Base-by-base conservation (phyloP, 2,797 vertebrate genomes). In the Acanthurus leucopareius region DNA sequence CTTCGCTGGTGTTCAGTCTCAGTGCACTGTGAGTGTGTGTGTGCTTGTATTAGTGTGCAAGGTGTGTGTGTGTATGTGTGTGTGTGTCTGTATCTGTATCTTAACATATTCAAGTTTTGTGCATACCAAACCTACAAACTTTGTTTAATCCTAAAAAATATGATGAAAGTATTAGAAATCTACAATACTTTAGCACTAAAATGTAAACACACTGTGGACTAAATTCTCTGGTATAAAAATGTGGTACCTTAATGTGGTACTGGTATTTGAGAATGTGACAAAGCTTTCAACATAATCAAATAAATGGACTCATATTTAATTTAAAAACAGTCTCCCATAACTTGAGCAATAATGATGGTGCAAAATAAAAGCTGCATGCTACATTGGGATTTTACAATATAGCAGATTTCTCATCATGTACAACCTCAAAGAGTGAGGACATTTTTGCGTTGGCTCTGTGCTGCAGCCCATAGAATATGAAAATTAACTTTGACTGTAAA, bases 1-100 rank as follows among this genome's bases (percentile, higher is more conserved):
- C 59, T 40, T 83, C 53, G 52, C 62, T 83, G 53, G 10, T n/a
- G 47, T 56, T 80, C 35, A 19, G 38, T 71, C 56, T 80, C 20
- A 25, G 5, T 45, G 54, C 52, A 10, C 28, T 47, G 57, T 1
- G 17, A 45, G 35, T 51, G 13, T 14, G 54, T 16, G 17, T 47
- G 53, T 42, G 48, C 10, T 19, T 20, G 3, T 3, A 2, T 22
- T 14, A 10, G 44, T 47, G 15, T 17, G 5, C 1, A 40, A 32
- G 40, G 20, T 10, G 25, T 62, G 7, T 52, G 14, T 69, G 51
- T 7, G 7, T 42, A 8, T 45, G 19, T 45, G n/a, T 60, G 48
- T 65, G 20, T 10, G 20, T 62, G 7, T 52, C 10, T 47, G n/a
- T 60, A 44, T 62, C 45, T 69, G 38, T n/a, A 53, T 75, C n/a